A percentile compares a stretch with the other conserved stretches of the same genome.
Conservation (phyloP, 2,888 invertebrate species). For the Arge pagana region DNA sequence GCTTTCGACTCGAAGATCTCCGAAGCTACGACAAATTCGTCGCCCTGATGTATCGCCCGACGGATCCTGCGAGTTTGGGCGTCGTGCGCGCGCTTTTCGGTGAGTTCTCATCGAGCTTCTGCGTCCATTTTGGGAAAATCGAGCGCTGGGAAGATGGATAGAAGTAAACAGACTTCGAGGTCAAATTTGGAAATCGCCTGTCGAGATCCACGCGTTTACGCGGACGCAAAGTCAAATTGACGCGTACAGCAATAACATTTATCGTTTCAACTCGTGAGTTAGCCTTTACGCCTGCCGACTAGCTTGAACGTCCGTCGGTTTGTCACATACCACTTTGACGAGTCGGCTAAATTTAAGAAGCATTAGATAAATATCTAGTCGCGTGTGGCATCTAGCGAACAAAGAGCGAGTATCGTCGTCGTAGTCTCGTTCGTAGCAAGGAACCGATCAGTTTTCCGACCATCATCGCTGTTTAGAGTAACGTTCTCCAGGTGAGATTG, state of each 20-base stretch:
- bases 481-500: too few species aligned
- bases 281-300: neutral
- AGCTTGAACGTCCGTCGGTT: neutral
- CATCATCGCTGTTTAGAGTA: too few species aligned
- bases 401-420: neutral
- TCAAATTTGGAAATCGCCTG: too few species aligned
- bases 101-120: constrained; percentile 58
- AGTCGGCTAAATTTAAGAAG: constrained; percentile 3
- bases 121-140: neutral
- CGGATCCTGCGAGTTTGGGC: constrained; percentile 78
- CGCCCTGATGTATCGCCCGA: constrained; percentile 66
- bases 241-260: constrained; percentile 1
- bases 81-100: constrained; percentile 81
- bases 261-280: neutral
- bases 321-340: neutral
- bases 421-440: neutral
- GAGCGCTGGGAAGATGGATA: neutral
- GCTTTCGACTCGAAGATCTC: constrained; percentile 43
- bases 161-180: too few species aligned
- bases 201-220: constrained; percentile 1
- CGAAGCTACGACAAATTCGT: constrained; percentile 59
- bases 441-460: neutral
- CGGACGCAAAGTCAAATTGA: too few species aligned
- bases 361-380: constrained; percentile 1
- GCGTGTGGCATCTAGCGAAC: too few species aligned